Percentiles rank a stretch among this genome's conserved stretches.
These are phyloP conservation scores for Camelus bactrianus DNA, from an alignment of 2,113 vertebrate genomes.

Conservation along the genomic window DNA sequence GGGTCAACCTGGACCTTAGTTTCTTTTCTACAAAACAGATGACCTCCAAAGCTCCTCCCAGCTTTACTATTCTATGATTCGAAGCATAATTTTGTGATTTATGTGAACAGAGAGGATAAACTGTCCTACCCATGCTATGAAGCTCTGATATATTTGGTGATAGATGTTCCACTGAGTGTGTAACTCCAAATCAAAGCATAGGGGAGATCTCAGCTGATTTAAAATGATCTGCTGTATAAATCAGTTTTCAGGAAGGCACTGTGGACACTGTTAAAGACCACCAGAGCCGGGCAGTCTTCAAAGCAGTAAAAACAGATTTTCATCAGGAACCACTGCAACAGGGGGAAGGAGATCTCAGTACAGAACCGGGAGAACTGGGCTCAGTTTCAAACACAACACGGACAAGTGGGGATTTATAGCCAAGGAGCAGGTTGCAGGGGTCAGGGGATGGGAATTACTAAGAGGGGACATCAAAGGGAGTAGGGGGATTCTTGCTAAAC, in stretches of 20 bases:
- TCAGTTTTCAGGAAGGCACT: neutral
- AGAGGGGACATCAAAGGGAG: neutral
- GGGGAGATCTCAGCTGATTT: neutral
- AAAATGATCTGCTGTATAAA: conserved; percentile 9
- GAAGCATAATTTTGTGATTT: neutral
- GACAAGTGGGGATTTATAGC: neutral
- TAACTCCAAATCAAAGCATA: neutral
- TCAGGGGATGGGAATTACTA: neutral
- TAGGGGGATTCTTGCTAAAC: neutral
- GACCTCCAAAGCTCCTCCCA: neutral
- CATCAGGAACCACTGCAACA: neutral
- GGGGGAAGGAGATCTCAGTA: neutral
- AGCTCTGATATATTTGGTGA: neutral
- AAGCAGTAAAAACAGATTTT: neutral
- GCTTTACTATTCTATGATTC: neutral
- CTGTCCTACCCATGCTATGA: neutral
- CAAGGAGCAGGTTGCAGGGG: neutral
- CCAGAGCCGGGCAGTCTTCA: neutral
- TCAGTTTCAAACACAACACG: neutral
- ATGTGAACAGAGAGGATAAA: neutral
- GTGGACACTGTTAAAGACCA: neutral
- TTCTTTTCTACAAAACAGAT: conserved; percentile 52
- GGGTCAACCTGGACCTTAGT: neutral
- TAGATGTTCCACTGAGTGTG: neutral
- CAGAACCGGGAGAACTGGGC: neutral